These are phyloP conservation scores for Heliothis peltigera DNA, from an alignment of 2,888 invertebrate species.

Conservation along the genomic window DNA sequence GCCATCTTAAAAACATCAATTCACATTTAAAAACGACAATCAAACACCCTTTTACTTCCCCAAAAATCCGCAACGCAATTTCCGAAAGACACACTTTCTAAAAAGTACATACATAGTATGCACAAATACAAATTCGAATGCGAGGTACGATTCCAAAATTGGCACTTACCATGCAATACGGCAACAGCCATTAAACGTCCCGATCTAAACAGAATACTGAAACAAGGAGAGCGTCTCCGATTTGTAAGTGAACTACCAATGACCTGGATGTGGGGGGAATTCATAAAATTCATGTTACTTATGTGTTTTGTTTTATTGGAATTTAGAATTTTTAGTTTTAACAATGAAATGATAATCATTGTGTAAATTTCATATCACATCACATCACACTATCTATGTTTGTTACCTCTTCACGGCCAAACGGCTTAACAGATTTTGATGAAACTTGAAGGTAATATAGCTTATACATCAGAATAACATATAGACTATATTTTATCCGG, in stretches of 20 bases:
- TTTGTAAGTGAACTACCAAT: constrained; percentile 34
- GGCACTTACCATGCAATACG: constrained; percentile 37
- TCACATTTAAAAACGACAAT: too few species aligned
- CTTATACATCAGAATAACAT: too few species aligned
- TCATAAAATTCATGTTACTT: constrained; percentile 3
- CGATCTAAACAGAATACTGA: constrained; percentile 47
- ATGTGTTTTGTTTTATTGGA: not conserved
- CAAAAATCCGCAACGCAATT: constrained; percentile 4
- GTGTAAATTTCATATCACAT: too few species aligned
- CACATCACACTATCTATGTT: too few species aligned
- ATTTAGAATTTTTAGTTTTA: not conserved
- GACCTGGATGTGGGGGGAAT: constrained; percentile 35
- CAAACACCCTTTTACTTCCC: too few species aligned
- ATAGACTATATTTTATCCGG: too few species aligned
- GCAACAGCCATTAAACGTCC: constrained; percentile 36
- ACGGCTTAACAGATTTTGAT: too few species aligned
- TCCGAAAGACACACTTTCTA: not conserved
- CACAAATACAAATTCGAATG: constrained; percentile 20
- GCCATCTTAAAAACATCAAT: too few species aligned
- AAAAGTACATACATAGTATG: constrained; percentile 26
- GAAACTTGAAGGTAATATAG: too few species aligned
- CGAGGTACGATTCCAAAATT: constrained; percentile 22
- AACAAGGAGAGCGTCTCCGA: constrained; percentile 38
- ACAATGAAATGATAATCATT: too few species aligned
- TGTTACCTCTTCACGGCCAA: too few species aligned